Conservation (phyloP, 53 echinoderm and acorn worm species). For the Patiria pectinifera region DNA sequence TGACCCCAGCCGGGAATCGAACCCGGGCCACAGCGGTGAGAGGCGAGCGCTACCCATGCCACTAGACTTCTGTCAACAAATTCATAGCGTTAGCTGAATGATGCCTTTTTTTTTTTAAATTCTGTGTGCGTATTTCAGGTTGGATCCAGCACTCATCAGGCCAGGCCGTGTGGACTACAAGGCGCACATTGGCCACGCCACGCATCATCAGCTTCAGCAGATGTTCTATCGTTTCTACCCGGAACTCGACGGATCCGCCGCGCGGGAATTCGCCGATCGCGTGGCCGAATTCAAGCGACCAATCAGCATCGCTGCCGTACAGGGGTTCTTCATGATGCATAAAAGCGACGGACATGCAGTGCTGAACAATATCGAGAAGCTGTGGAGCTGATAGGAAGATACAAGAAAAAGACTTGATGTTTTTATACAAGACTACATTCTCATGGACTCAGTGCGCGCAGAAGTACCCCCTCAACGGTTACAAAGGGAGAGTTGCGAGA, state of each 20-base stretch:
- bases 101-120: background rate
- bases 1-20: too few species aligned
- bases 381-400: conserved; percentile 70
- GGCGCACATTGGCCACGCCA: conserved; percentile 87
- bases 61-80: too few species aligned
- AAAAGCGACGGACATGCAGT: conserved; percentile 87
- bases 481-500: too few species aligned
- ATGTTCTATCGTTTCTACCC: conserved; percentile 89
- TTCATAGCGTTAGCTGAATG: background rate
- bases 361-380: conserved; percentile 72
- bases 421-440: background rate
- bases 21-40: too few species aligned
- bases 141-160: conserved; percentile 95
- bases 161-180: conserved; percentile 93
- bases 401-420: background rate
- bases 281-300: conserved; percentile 68
- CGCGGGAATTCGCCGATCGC: conserved; percentile 77
- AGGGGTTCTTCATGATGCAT: conserved; percentile 96
- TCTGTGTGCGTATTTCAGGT: conserved; percentile 52
- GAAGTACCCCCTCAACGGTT: too few species aligned
- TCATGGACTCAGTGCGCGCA: background rate
- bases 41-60: too few species aligned
- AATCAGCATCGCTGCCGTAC: conserved; percentile 88
- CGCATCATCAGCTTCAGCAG: conserved; percentile 82
- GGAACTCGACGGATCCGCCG: conserved; percentile 71